These are phyloP conservation scores for Piscicola geometra DNA, from an alignment of 2,888 invertebrate genomes.

Conservation along the genomic window DNA sequence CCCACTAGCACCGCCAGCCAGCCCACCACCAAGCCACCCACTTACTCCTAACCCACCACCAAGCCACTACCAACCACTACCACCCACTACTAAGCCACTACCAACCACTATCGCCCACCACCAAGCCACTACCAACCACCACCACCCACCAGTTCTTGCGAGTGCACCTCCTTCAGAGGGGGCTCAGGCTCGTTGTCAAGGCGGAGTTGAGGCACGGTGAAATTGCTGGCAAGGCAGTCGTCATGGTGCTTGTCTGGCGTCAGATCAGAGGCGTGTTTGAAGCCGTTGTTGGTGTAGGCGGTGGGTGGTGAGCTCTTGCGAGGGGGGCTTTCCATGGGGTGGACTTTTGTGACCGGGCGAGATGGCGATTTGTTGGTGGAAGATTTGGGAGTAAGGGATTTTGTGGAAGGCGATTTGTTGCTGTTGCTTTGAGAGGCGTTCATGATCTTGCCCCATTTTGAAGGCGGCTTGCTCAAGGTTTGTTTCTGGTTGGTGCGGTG, in stretches of 20 bases:
- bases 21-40: no score
- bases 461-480: slow-evolving; percentile 37
- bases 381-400: background rate
- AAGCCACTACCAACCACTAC: no score
- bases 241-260: slow-evolving; percentile 57
- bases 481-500: no score
- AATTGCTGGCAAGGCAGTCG: background rate
- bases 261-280: background rate
- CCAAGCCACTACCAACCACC: no score
- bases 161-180: slow-evolving; percentile 7
- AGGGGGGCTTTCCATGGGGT: background rate
- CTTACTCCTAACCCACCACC: no score
- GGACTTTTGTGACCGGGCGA: slow-evolving; percentile 8
- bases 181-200: no score
- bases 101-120: no score
- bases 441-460: slow-evolving; percentile 42
- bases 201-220: slow-evolving; percentile 20
- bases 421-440: slow-evolving; percentile 23
- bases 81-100: no score
- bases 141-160: background rate
- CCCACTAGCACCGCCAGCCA: no score
- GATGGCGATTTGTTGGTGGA: slow-evolving; percentile 19
- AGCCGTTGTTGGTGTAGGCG: slow-evolving; percentile 30
- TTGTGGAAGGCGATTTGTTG: background rate
- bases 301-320: background rate